phyloP scores from a whole-genome alignment of 2,888 invertebrate genomes.

The Myopa tessellatipennis region DNA sequence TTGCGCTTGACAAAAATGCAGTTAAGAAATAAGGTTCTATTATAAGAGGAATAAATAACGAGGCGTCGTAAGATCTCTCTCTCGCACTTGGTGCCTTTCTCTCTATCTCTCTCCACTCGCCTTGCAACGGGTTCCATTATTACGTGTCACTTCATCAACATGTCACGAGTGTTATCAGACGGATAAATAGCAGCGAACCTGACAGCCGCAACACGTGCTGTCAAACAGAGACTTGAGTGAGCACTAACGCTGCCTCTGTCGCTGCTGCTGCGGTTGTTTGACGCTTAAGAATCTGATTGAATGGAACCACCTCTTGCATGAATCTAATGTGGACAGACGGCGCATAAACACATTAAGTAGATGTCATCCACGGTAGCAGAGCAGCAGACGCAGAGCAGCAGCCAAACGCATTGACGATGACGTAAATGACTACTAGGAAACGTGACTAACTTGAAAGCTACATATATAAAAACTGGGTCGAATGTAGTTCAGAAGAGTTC shows the following conservation, averaged over 20 bases:
- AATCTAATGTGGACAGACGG: background rate
- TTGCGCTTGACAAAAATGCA: no score
- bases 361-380: background rate
- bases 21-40: no score
- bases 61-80: no score
- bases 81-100: no score
- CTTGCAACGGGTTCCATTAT: no score
- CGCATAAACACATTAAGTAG: background rate
- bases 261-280: background rate
- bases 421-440: conserved; percentile 22
- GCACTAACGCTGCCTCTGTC: no score
- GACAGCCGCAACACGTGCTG: conserved; percentile 29
- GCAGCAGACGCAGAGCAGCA: conserved; percentile 30
- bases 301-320: conserved; percentile 1
- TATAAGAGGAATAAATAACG: no score
- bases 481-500: conserved; percentile 21
- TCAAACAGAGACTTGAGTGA: background rate
- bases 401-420: conserved; percentile 24
- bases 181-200: background rate
- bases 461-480: conserved; percentile 13
- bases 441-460: conserved; percentile 1
- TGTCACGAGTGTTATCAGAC: conserved; percentile 25
- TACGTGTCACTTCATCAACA: conserved; percentile 2
- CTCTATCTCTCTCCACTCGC: no score
- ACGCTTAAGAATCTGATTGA: background rate